Evolutionary conservation across 1,140 invertebrate genomes (phyloP).

Genomic region (Pygmarrhopalites habei): DNA sequence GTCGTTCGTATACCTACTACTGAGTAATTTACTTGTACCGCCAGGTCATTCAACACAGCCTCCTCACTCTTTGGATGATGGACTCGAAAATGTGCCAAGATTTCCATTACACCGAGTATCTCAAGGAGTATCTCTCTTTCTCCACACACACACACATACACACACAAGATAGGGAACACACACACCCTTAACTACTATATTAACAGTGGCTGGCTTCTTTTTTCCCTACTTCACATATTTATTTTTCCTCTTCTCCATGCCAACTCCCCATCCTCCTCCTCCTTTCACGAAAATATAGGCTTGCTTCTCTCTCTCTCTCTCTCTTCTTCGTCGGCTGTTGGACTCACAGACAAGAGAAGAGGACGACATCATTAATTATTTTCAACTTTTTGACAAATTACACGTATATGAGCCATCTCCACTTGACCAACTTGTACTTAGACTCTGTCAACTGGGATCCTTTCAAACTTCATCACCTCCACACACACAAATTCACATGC

Average conservation of each 20-base stretch:
- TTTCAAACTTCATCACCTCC: slow-evolving; percentile 1
- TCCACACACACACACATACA: too few species aligned
- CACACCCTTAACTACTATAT: too few species aligned
- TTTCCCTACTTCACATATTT: too few species aligned
- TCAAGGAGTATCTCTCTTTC: too few species aligned
- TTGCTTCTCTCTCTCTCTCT: too few species aligned
- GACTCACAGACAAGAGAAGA: too few species aligned
- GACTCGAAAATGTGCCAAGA: slow-evolving; percentile 5
- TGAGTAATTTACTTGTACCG: slow-evolving; percentile 2
- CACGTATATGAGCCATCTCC: neutral
- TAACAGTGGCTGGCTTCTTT: too few species aligned
- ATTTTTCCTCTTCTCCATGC: too few species aligned
- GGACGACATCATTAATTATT: slow-evolving; percentile 15
- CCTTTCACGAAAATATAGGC: too few species aligned
- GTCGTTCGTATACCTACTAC: neutral
- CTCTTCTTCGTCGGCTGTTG: too few species aligned
- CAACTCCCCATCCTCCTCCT: neutral
- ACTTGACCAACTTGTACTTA: neutral
- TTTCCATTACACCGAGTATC: neutral
- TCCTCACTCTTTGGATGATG: neutral
- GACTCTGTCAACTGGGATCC: neutral
- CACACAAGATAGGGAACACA: too few species aligned
- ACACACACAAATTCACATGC: neutral
- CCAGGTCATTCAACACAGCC: neutral
- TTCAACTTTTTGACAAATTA: slow-evolving; percentile 9